Percentiles rank a stretch among this genome's conserved stretches.
These are phyloP conservation scores for Platycheirus rosarum DNA, from an alignment of 2,888 invertebrate species.

Conservation along the genomic window DNA sequence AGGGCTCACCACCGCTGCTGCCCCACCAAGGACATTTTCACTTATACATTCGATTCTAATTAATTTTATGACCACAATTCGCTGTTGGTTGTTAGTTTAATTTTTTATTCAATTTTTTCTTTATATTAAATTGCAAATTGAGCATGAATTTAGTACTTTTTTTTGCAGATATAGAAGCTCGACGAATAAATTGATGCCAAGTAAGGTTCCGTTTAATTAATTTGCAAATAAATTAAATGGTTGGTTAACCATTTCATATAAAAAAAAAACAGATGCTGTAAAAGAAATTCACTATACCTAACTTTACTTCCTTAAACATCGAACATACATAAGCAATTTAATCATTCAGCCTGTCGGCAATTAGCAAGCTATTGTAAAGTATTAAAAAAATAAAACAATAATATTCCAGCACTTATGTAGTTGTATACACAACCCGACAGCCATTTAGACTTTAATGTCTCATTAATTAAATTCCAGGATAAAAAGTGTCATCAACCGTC, in stretches of 20 bases:
- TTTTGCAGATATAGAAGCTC: conserved; percentile 8
- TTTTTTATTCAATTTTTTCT: conserved; percentile 3
- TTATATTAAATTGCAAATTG: conserved; percentile 59
- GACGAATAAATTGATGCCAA: conserved; percentile 59
- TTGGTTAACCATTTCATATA: conserved; percentile 57
- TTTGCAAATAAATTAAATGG: conserved; percentile 67
- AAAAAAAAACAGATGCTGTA: neutral
- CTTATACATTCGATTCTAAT: conserved; percentile 63
- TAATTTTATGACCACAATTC: conserved; percentile 47
- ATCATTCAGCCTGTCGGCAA: conserved; percentile 56
- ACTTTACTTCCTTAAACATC: conserved; percentile 5
- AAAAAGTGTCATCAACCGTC: conserved; percentile 69
- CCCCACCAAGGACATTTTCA: conserved; percentile 56
- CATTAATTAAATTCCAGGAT: conserved; percentile 70
- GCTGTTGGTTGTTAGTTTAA: conserved; percentile 26
- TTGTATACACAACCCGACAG: conserved; percentile 25
- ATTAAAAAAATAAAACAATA: conserved; percentile 46
- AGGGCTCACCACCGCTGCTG: no score
- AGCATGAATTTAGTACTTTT: conserved; percentile 54
- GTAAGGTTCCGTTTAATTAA: conserved; percentile 63
- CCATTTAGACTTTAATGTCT: conserved; percentile 69
- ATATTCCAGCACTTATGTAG: conserved; percentile 44
- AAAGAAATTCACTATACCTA: neutral
- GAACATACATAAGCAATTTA: conserved; percentile 59
- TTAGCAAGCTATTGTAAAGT: conserved; percentile 54